Conservation (phyloP, 1,140 invertebrate species). For the Helicoverpa zea region DNA sequence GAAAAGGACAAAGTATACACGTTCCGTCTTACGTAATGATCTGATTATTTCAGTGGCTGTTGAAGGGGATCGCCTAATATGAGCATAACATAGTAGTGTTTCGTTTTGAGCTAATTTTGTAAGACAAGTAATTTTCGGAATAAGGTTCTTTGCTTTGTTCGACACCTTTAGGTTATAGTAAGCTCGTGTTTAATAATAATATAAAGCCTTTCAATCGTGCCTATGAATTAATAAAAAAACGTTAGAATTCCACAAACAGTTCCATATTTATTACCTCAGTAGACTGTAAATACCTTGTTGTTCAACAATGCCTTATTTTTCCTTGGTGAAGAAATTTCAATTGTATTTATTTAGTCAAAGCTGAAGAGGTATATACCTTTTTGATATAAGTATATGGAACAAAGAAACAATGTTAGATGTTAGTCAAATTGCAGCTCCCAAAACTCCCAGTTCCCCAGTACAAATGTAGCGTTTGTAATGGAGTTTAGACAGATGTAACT, state of each 20-base stretch:
- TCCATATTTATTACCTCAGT: no score
- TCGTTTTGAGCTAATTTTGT: constrained; percentile 45
- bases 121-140: background rate
- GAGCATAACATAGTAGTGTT: constrained; percentile 40
- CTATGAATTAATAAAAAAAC: no score
- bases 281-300: no score
- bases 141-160: background rate
- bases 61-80: constrained; percentile 51
- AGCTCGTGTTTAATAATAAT: no score
- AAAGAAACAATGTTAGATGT: constrained; percentile 5
- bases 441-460: constrained; percentile 10
- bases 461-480: constrained; percentile 35
- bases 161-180: no score
- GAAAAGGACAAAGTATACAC: constrained; percentile 49
- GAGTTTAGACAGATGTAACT: constrained; percentile 35
- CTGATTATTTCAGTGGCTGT: constrained; percentile 53
- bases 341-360: no score
- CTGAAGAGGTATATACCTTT: no score
- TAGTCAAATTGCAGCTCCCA: constrained; percentile 11
- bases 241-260: no score
- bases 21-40: constrained; percentile 58
- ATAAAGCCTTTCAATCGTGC: no score
- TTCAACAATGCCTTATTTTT: no score
- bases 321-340: no score
- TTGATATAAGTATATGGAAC: background rate